A percentile compares a stretch with the other conserved stretches of the same genome.
phyloP scores from a whole-genome alignment of 2,888 invertebrate genomes.

The Eulithis prunata region DNA sequence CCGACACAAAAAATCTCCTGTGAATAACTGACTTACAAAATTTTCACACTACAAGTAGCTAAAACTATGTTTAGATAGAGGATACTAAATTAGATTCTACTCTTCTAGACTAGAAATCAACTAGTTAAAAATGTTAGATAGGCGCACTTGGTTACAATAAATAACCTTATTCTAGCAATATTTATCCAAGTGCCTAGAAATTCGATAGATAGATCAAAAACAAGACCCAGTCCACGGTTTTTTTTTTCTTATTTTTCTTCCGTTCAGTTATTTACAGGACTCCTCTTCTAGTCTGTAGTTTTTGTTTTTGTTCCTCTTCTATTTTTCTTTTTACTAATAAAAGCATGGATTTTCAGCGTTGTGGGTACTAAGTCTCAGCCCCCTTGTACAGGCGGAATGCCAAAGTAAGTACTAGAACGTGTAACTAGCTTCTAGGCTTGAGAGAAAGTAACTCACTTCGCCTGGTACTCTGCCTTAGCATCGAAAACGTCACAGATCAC shows the following conservation, averaged over 20 bases:
- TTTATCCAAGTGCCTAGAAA: conserved; percentile 18
- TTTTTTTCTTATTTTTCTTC: conserved; percentile 42
- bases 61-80: conserved; percentile 17
- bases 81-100: conserved; percentile 21
- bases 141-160: conserved; percentile 8
- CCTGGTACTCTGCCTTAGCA: conserved; percentile 29
- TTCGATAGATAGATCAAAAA: conserved; percentile 21
- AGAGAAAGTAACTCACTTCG: conserved; percentile 47
- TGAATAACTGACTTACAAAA: conserved; percentile 73
- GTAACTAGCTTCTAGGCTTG: conserved; percentile 60
- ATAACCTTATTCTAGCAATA: background rate
- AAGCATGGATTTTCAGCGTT: conserved; percentile 84
- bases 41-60: conserved; percentile 22
- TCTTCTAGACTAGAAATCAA: conserved; percentile 4
- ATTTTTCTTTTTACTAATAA: conserved; percentile 76
- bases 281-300: conserved; percentile 57
- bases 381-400: conserved; percentile 82
- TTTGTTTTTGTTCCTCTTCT: conserved; percentile 50
- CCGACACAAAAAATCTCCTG: conserved; percentile 60
- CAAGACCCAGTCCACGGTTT: conserved; percentile 67
- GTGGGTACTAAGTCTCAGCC: conserved; percentile 81
- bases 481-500: conserved; percentile 37
- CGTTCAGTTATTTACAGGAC: conserved; percentile 79
- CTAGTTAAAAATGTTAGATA: conserved; percentile 16
- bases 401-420: conserved; percentile 75